These are phyloP conservation scores for Proterorhinus semilunaris DNA, from an alignment of 2,113 vertebrate genomes.

Conservation along the genomic window DNA sequence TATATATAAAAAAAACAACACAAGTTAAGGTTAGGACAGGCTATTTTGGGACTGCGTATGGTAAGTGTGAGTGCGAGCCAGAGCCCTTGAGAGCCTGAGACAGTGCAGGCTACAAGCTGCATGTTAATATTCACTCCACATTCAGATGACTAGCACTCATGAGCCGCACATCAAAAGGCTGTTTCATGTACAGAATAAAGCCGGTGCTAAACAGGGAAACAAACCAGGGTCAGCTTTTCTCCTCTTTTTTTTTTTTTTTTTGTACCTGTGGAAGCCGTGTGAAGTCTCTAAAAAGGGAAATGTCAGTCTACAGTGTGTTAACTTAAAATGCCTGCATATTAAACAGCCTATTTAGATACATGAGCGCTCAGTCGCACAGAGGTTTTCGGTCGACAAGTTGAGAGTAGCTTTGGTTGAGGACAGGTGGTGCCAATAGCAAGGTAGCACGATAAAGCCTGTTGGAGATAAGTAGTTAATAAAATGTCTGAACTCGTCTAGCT, in stretches of 20 bases:
- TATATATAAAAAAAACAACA: not conserved
- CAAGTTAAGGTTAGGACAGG: not conserved
- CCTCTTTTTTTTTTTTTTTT: conserved; percentile 4
- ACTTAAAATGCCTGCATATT: not conserved
- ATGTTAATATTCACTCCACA: conserved; percentile 62
- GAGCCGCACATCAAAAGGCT: conserved; percentile 57
- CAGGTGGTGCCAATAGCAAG: too few species aligned
- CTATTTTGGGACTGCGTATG: conserved; percentile 1
- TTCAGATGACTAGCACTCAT: conserved; percentile 59
- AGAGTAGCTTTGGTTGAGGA: too few species aligned
- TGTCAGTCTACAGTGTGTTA: not conserved
- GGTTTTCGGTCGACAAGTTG: too few species aligned
- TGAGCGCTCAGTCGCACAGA: too few species aligned
- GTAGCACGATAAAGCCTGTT: too few species aligned
- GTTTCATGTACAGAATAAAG: conserved; percentile 59
- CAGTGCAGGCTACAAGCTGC: conserved; percentile 42
- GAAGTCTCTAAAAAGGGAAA: not conserved
- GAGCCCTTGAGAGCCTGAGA: conserved; percentile 38
- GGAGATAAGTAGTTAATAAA: too few species aligned
- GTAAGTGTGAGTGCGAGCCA: not conserved
- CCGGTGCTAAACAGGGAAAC: conserved; percentile 46
- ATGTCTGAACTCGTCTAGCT: too few species aligned
- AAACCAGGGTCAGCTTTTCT: conserved; percentile 21
- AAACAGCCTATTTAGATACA: not conserved
- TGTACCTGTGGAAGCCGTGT: conserved; percentile 20